These are phyloP conservation scores for Deroplatys truncata DNA, from an alignment of 2,888 invertebrate genomes.

Conservation along the genomic window DNA sequence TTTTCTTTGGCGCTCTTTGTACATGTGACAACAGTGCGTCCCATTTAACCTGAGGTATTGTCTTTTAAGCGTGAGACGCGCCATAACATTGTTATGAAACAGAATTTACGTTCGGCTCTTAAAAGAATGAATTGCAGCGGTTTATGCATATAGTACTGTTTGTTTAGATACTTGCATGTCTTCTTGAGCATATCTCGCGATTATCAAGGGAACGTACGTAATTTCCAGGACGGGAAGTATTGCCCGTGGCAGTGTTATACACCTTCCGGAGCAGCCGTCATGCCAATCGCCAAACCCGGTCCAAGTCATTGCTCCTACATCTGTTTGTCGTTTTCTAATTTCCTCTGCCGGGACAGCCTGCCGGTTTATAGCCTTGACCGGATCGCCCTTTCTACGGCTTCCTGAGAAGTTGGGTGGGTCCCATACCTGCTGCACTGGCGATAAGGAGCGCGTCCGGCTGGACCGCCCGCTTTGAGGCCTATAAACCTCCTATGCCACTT, in stretches of 20 bases:
- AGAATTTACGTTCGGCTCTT: no score
- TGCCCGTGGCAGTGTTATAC: not conserved
- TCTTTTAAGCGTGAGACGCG: no score
- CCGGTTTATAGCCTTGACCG: not conserved
- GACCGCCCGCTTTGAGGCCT: not conserved
- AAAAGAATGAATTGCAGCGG: no score
- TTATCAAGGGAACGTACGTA: not conserved
- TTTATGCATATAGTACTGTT: no score
- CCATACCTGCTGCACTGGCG: not conserved
- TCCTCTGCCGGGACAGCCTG: not conserved
- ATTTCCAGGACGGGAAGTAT: not conserved
- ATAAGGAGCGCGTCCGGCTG: not conserved
- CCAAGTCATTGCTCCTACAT: not conserved
- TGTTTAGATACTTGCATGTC: no score
- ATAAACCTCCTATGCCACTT: not conserved
- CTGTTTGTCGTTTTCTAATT: constrained; percentile 18
- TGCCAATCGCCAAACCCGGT: not conserved
- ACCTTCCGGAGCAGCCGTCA: not conserved
- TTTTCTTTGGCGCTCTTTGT: no score
- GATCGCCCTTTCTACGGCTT: not conserved
- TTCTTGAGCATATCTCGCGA: not conserved
- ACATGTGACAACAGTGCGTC: no score
- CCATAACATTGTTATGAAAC: no score
- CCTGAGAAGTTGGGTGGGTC: not conserved
- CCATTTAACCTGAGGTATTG: no score